A percentile compares a stretch with the other conserved stretches of the same genome.
phyloP scores from a whole-genome alignment of 2,113 vertebrate species.

The Zosterops lateralis region DNA sequence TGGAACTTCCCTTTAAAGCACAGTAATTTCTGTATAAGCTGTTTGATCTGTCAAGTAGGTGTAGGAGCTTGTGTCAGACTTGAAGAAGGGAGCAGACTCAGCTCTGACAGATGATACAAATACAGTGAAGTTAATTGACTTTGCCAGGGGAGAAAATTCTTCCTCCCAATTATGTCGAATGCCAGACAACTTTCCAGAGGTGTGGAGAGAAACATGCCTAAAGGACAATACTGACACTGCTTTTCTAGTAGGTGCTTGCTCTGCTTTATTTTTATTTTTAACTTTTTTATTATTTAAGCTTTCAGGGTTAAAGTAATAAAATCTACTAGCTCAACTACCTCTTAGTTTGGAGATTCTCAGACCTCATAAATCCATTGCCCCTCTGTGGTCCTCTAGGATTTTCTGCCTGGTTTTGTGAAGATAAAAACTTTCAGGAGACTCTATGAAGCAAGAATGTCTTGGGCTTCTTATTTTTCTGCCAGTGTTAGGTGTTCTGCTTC shows the following conservation, averaged over 20 bases:
- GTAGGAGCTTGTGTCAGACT: slow-evolving; percentile 17
- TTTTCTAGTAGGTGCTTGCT: neutral
- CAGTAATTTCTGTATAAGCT: neutral
- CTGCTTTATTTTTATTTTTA: neutral
- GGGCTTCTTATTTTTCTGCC: neutral
- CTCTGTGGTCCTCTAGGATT: neutral
- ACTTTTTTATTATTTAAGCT: neutral
- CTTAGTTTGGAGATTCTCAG: neutral
- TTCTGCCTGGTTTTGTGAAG: neutral
- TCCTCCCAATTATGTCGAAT: slow-evolving; percentile 19
- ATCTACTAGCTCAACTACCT: neutral
- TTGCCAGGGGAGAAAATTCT: slow-evolving; percentile 42
- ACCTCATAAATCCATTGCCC: neutral
- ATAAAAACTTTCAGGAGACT: neutral
- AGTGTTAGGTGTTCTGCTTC: neutral
- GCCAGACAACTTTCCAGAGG: neutral
- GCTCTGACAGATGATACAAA: slow-evolving; percentile 8
- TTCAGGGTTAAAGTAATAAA: neutral
- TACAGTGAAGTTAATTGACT: slow-evolving; percentile 22
- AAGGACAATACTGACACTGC: neutral
- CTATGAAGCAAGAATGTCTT: neutral
- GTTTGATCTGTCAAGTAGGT: slow-evolving; percentile 39
- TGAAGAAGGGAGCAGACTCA: neutral
- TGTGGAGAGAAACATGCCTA: neutral
- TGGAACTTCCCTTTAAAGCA: slow-evolving; percentile 24